Percentiles rank a stretch among this genome's conserved stretches.
Conservation (phyloP, 2,888 invertebrate species). For the Teinopalpus imperialis region DNA sequence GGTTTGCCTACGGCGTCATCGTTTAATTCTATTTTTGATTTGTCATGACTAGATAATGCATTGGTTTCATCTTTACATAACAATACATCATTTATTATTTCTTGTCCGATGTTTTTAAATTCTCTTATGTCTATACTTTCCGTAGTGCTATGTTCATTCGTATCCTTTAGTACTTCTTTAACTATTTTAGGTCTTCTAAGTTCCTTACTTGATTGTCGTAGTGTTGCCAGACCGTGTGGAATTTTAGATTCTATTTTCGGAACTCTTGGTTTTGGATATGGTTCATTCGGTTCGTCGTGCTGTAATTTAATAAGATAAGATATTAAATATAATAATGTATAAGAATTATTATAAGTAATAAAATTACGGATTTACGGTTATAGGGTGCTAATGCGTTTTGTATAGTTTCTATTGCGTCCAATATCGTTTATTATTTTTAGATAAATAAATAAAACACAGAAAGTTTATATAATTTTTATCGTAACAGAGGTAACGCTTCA, state of each 20-base stretch:
- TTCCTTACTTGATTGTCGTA: conserved; percentile 16
- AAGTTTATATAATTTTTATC: too few species aligned
- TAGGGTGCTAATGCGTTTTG: too few species aligned
- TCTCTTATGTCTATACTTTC: neutral
- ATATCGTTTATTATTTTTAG: too few species aligned
- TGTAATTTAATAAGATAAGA: conserved; percentile 9
- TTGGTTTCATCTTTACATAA: neutral
- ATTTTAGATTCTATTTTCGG: neutral
- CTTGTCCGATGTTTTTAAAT: neutral
- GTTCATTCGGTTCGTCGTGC: conserved; percentile 15
- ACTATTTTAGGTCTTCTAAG: conserved; percentile 20
- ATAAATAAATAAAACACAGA: too few species aligned
- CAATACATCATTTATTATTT: neutral
- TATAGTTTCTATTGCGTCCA: too few species aligned
- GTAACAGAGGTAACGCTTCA: too few species aligned
- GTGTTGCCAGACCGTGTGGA: neutral
- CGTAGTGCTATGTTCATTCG: conserved; percentile 18
- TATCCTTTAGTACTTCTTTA: conserved; percentile 17
- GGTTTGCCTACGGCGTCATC: too few species aligned
- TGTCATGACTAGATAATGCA: neutral
- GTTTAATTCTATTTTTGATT: neutral
- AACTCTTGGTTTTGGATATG: conserved; percentile 2
- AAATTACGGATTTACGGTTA: too few species aligned
- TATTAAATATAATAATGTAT: too few species aligned
- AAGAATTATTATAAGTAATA: too few species aligned